Evolutionary conservation across 2,888 invertebrate genomes (phyloP).

Genomic region (Ceramica pisi): DNA sequence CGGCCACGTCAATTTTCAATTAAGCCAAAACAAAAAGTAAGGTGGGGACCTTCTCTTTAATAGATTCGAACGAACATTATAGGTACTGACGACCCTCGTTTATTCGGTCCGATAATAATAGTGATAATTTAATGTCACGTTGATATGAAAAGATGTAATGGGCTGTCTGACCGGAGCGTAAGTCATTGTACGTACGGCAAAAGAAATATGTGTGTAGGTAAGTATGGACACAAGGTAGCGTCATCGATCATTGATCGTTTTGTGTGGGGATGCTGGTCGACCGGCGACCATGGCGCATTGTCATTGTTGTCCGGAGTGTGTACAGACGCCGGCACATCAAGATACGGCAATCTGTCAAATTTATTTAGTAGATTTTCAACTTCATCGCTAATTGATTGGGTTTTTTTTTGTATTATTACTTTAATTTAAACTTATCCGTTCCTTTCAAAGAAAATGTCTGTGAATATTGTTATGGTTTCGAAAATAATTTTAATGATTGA

Average conservation of each 20-base stretch:
- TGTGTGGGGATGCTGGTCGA: neutral
- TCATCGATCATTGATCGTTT: neutral
- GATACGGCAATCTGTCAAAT: too few relatives aligned
- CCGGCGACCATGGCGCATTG: neutral
- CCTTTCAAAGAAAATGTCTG: too few relatives aligned
- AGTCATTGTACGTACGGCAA: constrained; percentile 35
- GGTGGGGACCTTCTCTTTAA: constrained; percentile 37
- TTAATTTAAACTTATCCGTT: too few relatives aligned
- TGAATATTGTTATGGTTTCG: too few relatives aligned
- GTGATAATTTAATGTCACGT: constrained; percentile 42
- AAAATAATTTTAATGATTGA: too few relatives aligned
- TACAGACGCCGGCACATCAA: too few relatives aligned
- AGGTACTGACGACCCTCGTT: constrained; percentile 29
- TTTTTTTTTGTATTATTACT: too few relatives aligned
- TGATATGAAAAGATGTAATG: constrained; percentile 57
- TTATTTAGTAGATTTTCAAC: too few relatives aligned
- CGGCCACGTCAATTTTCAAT: constrained; percentile 71
- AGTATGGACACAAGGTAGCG: neutral
- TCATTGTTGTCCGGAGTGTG: neutral
- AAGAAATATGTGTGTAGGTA: constrained; percentile 12
- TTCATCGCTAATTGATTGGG: too few relatives aligned
- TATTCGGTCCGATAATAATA: constrained; percentile 38
- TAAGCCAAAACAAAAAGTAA: constrained; percentile 69
- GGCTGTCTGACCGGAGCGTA: constrained; percentile 45
- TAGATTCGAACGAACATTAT: constrained; percentile 37